A percentile compares a stretch with the other conserved stretches of the same genome.
Conservation (phyloP, 2,797 vertebrate genomes). For the Adrianichthys oophorus region DNA sequence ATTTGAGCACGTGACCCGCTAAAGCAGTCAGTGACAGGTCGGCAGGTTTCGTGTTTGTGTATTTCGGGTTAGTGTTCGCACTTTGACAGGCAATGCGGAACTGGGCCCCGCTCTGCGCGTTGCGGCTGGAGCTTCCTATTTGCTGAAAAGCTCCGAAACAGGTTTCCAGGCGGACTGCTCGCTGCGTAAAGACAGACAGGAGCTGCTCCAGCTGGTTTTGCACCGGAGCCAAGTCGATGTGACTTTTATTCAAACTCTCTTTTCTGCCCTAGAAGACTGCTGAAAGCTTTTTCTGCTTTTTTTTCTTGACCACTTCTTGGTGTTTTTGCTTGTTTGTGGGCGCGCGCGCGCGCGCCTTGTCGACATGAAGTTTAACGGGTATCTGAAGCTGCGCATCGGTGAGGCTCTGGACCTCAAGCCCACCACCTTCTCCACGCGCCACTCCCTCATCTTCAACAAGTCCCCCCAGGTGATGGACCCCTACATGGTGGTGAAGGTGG, state of each 20-base stretch:
- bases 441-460: conserved; percentile 89
- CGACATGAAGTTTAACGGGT: conserved; percentile 91
- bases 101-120: conserved; percentile 35
- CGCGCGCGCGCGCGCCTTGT: conserved; percentile 1
- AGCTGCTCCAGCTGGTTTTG: neutral
- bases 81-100: conserved; percentile 56
- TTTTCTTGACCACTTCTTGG: neutral
- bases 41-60: neutral
- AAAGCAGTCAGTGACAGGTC: conserved; percentile 30
- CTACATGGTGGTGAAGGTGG: conserved; percentile 94
- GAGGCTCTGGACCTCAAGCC: conserved; percentile 93
- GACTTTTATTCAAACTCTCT: neutral
- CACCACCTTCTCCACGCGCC: conserved; percentile 88
- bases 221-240: neutral
- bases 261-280: neutral
- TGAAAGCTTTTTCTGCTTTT: neutral
- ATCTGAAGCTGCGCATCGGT: conserved; percentile 89
- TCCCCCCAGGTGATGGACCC: conserved; percentile 84
- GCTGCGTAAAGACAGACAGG: neutral
- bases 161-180: conserved; percentile 4
- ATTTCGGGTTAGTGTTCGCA: neutral
- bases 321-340: neutral
- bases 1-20: conserved; percentile 40
- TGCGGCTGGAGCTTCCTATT: conserved; percentile 58
- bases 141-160: conserved; percentile 20